These are phyloP conservation scores for Physella acuta DNA, from an alignment of 1,140 invertebrate species.

Conservation along the genomic window DNA sequence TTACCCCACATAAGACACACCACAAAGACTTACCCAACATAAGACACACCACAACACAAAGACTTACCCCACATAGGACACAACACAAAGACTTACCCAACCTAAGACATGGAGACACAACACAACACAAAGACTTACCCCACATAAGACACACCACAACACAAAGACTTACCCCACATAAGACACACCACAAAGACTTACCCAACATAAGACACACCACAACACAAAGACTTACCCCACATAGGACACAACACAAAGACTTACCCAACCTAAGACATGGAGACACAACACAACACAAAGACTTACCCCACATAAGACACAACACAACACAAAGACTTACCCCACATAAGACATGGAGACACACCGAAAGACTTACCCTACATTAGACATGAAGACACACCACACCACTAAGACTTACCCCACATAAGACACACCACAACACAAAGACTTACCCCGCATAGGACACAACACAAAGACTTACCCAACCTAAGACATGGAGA, in stretches of 20 bases:
- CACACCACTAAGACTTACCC: neutral
- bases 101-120: neutral
- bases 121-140: too few species aligned
- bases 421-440: neutral
- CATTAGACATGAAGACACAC: neutral
- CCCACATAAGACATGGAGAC: slow-evolving; percentile 32
- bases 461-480: neutral
- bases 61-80: slow-evolving; percentile 38
- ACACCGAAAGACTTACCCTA: slow-evolving; percentile 30
- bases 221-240: neutral
- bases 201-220: neutral
- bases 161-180: neutral
- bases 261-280: slow-evolving; percentile 27
- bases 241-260: neutral
- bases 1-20: slow-evolving; percentile 28
- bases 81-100: slow-evolving; percentile 29
- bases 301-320: slow-evolving; percentile 32
- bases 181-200: neutral
- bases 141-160: neutral
- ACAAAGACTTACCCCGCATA: neutral
- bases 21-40: slow-evolving; percentile 31
- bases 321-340: slow-evolving; percentile 24
- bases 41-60: neutral
- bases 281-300: neutral
- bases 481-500: neutral